Base-by-base conservation (phyloP, 2,888 invertebrate genomes). In the Polymixis lichenea region DNA sequence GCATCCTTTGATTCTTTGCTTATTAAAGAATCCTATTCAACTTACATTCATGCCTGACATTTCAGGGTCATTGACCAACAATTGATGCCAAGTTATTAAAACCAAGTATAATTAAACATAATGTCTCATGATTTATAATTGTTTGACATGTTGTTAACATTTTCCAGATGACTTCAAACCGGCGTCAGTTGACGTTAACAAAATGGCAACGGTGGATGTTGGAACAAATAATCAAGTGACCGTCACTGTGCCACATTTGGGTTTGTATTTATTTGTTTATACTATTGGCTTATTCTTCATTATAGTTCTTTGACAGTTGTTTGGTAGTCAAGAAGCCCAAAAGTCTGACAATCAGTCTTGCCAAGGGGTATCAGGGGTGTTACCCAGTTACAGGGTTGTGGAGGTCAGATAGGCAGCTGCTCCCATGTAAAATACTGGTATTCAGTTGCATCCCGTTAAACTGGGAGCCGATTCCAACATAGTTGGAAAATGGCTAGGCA, bases 91-190 rank as follows among this genome's bases (percentile, higher is more conserved):
- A 28, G 13, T 58, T 62, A 49, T 49, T 65, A 43, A 2, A 66
- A 77, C 15, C 2, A n/a, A 71, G 11, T 55, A 62, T 60, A 43
- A 38, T 64, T 67, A 32, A 77, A 53, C 43, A 53, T 53, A 1
- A 38, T 38, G 17, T 51, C n/a, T 17, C 13, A 49, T 22, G 19
- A 28, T 64, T 62, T 64, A 28, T 38, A 11, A 19, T 38, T 17
- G 9, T 28, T 38, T 62, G 32, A 69, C 5, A 46, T 66, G 0
- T 58, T 49, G 9, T 74, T 76, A 17, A 51, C 11, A 61, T 58
- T 17, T 97, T 97, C 71, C 95, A 99, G 99, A 99, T 98, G 99
- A 99, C 95, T 99, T 99, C 94, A 99, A 99, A 94, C 99, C 99
- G 87, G 99, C 99, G n/a, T 99, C 99, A 89, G 99, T 99, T 73